Percentiles rank a stretch among this genome's conserved stretches.
phyloP scores from a whole-genome alignment of 2,113 vertebrate genomes.

The Tragelaphus scriptus region DNA sequence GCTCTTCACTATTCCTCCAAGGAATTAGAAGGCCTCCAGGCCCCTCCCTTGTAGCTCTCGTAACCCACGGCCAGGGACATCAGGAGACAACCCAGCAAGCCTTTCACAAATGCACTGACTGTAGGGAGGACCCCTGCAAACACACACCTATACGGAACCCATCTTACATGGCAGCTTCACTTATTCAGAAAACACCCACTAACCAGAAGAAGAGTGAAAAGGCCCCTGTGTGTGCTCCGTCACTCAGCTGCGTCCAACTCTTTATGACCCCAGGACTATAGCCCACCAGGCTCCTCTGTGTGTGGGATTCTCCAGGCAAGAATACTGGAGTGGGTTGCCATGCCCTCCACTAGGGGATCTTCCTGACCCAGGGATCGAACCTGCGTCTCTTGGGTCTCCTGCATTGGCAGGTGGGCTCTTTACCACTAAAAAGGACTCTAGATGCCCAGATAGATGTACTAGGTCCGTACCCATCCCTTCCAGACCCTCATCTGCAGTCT shows the following conservation, averaged over 20 bases:
- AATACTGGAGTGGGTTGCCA: background rate
- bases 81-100: background rate
- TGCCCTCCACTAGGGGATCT: background rate
- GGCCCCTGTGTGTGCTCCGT: background rate
- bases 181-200: background rate
- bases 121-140: background rate
- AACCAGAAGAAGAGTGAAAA: background rate
- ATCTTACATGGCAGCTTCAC: fast-evolving
- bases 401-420: background rate
- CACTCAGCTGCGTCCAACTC: background rate
- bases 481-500: background rate
- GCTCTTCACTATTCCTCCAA: fast-evolving
- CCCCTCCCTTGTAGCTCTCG: background rate
- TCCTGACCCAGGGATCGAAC: background rate
- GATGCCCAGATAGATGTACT: too few relatives aligned
- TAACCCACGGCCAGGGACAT: fast-evolving
- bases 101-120: background rate
- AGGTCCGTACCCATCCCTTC: background rate
- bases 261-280: background rate
- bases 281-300: background rate
- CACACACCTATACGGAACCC: fast-evolving
- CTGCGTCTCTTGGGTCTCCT: background rate
- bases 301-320: background rate
- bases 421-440: background rate
- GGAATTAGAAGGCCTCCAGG: background rate